phyloP scores from a whole-genome alignment of 2,797 vertebrate genomes.

The Anas acuta region DNA sequence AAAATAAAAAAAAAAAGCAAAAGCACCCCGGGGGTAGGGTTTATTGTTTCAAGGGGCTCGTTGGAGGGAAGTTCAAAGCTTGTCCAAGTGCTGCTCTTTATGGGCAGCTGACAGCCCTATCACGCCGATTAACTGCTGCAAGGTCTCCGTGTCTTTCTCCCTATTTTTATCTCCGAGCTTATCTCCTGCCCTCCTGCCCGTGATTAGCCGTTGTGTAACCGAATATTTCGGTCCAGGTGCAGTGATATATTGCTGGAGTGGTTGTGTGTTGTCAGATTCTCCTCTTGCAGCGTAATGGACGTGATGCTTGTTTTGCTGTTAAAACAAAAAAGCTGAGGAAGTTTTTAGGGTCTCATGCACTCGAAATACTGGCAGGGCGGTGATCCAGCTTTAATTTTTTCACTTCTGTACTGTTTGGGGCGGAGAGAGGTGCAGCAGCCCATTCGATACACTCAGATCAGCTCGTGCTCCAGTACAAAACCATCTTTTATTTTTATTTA shows the following conservation, averaged over 20 bases:
- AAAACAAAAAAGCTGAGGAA: background rate
- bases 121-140: conserved; percentile 45
- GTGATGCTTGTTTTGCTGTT: background rate
- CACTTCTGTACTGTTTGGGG: background rate
- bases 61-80: background rate
- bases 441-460: background rate
- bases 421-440: background rate
- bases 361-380: background rate
- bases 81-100: background rate
- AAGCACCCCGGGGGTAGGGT: background rate
- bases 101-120: conserved; percentile 35
- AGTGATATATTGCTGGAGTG: background rate
- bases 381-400: background rate
- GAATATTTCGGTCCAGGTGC: conserved; percentile 60
- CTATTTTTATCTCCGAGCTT: conserved; percentile 62
- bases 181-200: conserved; percentile 56
- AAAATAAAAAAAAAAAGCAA: conserved; percentile 42
- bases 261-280: background rate
- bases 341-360: background rate
- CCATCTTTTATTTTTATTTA: background rate
- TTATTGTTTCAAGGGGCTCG: background rate
- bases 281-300: background rate
- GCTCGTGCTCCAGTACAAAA: background rate
- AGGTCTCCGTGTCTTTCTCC: conserved; percentile 50
- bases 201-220: conserved; percentile 64